Evolutionary conservation across 2,113 vertebrate species (phyloP), one percentile per base, ranked within the genome.

Genomic region (Lophura nycthemera): DNA sequence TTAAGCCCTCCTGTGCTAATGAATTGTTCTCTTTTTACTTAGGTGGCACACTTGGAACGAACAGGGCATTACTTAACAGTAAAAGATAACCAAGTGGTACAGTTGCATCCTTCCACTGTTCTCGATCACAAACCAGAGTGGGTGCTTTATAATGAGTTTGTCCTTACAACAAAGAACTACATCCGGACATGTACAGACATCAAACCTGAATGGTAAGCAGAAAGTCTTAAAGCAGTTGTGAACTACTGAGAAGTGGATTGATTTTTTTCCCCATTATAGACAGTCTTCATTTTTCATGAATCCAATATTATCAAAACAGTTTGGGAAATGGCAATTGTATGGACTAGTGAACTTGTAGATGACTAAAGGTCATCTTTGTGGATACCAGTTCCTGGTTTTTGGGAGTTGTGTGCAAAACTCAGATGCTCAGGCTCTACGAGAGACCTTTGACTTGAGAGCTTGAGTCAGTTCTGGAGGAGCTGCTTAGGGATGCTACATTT

Each of bases 141-240:
- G 99, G 99, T 99, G 92, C 98, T 99, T 67, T 99, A 99, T 96
- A 99, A 99, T 74, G 99, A 99, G 97, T 99, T 99, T 95, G 99
- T 99, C 78, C 98, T 99, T 95, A 99, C 99, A 89, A 99, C 99
- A 38, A 99, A 99, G 97, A 99, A 99, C 91, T 99, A 99, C 95
- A 99, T 99, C 97, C 98, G 99, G 95, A 99, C 99, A 3, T 99
- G 99, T 98, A 99, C 99, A 81, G 99, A 99, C 95, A 98, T 99
- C 96, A 99, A 99, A 89, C 99, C 99, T 17, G 99, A 99, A 96
- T 99, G 99, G 99, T 99, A 97, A 97, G 99, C 29, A 67, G 25
- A 10, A 59, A 36, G n/a, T 76, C 80, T 74, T 78, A 12, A 12
- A n/a, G 11, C 7, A 14, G 16, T 70, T 2, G 2, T 42, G 18